Base-by-base conservation (phyloP, 2,113 vertebrate genomes). In the Chunga burmeisteri region DNA sequence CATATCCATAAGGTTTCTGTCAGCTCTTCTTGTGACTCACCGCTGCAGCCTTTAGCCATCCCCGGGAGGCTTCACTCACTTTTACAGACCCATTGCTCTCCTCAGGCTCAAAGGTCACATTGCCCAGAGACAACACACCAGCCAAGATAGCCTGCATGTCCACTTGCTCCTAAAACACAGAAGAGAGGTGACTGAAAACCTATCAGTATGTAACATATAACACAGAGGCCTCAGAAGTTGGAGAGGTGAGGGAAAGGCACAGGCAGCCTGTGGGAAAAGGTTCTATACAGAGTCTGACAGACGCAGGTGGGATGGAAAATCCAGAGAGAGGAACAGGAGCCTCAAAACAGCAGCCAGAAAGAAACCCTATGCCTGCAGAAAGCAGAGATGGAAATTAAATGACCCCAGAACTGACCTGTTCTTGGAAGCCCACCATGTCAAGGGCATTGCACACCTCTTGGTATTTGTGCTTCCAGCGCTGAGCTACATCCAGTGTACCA, bases 401-500 rank as follows among this genome's bases (percentile, higher is more conserved):
- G 3, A 52, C 25, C 14, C 47, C 22, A 65, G 49, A 81, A 95
- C 96, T 97, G 68, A 98, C 98, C 98, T 98, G 98, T 59, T 98
- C 97, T 79, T 98, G 97, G 91, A 98, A 98, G 62, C 98, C 98
- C 85, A 98, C 98, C 97, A 98, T 98, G 63, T 98, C 97, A 97
- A 98, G 97, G 40, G 98, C 98, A 85, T 98, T 98, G 95, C 97
- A 97, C 92, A 98, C 94, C 62, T 98, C 97, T 81, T 89, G 87
- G 79, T 98, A 98, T 72, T 98, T 98, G 53, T 88, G 81, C 23
- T 95, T 97, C 98, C 98, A 98, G 27, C 3, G n/a, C 38, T 95
- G 87, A 83, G 90, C 67, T 95, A 94, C 86, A 42, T 97, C 97
- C 46, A 94, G 84, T 26, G 95, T 89, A 58, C 96, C 97, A 90